Evolutionary conservation across 2,113 vertebrate genomes (phyloP), one percentile per base, ranked within the genome.

Genomic region (Motacilla alba): DNA sequence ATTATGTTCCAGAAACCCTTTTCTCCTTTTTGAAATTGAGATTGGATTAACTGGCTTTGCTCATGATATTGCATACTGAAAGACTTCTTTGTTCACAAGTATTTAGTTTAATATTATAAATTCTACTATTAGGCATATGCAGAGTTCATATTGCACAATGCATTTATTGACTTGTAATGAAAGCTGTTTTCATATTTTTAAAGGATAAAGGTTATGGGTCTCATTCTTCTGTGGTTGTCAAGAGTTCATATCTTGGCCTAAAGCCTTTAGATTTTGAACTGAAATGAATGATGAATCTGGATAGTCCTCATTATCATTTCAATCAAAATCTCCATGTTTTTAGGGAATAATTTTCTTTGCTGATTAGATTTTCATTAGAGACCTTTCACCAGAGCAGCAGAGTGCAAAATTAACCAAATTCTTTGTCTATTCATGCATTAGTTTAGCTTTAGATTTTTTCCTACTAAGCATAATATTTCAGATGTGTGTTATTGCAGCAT

Each of bases 1-100:
- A 89, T 95, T 97, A 83, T 90, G 49, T 88, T 96, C 70, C 49
- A 93, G 93, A 98, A 95, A 83, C 21, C 74, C 68, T 89, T 80
- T 83, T 56, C 15, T 78, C 53, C 9, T 56, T 95, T 95, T 84
- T 77, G 46, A 89, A 97, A 87, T 23, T 80, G 66, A 92, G 87
- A 27, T 94, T 95, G 62, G 56, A 91, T 86, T 17, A 16, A 86
- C 81, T 80, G 39, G 30, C 68, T 77, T 88, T 84, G 43, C 52
- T 46, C 20, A 52, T 39, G 33, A n/a, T 47, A 68, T 53, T 68
- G 35, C 30, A 91, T 94, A 52, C 85, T 49, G 33, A 95, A 96
- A 83, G 72, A 64, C 28, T 80, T 91, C 47, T 89, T 87, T 95
- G 80, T 94, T 96, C 76, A 77, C 15, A 27, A 18, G 1, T 27